Conservation (phyloP, 64 coral and sea anemone genomes). For the Acropora tenuis region DNA sequence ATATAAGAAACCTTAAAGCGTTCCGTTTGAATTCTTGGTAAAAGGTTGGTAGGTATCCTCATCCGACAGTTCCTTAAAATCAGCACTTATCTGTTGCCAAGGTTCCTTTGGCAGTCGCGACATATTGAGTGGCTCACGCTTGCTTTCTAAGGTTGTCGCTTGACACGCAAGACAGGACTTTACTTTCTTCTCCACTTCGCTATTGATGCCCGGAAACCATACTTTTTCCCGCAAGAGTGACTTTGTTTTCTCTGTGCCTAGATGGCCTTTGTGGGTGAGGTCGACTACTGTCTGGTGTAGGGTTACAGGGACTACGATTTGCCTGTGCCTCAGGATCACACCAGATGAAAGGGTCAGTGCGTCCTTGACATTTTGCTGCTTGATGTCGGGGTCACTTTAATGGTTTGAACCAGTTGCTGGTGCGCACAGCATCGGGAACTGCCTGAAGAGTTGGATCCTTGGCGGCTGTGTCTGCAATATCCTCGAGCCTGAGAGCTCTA, state of each 20-base stretch:
- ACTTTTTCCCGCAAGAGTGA: background rate
- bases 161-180: constrained; percentile 69
- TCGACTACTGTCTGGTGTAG: constrained; percentile 27
- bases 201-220: constrained; percentile 53
- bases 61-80: constrained; percentile 18
- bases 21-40: no score
- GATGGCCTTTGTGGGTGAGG: constrained; percentile 4
- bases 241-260: no score
- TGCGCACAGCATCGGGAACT: constrained; percentile 26
- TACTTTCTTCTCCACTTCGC: constrained; percentile 48
- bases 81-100: constrained; percentile 50
- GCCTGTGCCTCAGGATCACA: constrained; percentile 23
- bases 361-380: background rate
- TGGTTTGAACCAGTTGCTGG: constrained; percentile 49
- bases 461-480: constrained; percentile 41
- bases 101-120: constrained; percentile 44
- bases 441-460: constrained; percentile 62
- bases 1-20: no score
- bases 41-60: constrained; percentile 56
- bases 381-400: constrained; percentile 21
- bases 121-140: no score
- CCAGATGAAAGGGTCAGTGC: constrained; percentile 18
- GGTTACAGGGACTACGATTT: constrained; percentile 34
- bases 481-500: constrained; percentile 38
- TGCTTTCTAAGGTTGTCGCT: no score